Evolutionary conservation across 2,797 vertebrate genomes (phyloP).

Genomic region (Avahi laniger): DNA sequence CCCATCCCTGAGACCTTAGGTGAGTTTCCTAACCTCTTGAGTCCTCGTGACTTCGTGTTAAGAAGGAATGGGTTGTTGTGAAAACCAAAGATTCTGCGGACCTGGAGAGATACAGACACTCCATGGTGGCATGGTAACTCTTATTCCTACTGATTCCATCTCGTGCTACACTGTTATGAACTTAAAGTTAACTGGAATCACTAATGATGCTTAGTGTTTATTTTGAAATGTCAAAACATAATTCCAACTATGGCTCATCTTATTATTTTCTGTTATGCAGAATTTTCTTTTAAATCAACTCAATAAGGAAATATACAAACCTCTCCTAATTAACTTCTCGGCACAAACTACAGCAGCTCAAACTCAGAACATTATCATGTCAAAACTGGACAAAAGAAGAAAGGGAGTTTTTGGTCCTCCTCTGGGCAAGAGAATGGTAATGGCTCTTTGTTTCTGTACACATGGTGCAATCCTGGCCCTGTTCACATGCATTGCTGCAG

Average conservation of each 20-base stretch:
- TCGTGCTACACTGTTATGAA: background rate
- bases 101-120: background rate
- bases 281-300: slow-evolving; percentile 93
- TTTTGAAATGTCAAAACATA: slow-evolving; percentile 39
- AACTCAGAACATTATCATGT: slow-evolving; percentile 95
- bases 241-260: slow-evolving; percentile 7
- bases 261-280: slow-evolving; percentile 81
- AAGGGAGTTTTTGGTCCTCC: slow-evolving; percentile 93
- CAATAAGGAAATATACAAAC: slow-evolving; percentile 91
- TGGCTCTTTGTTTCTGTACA: background rate
- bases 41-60: background rate
- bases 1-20: background rate
- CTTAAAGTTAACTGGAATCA: background rate
- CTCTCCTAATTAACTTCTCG: slow-evolving; percentile 94
- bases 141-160: background rate
- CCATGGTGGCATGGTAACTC: background rate
- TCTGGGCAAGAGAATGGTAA: slow-evolving; percentile 92
- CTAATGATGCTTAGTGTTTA: background rate
- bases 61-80: background rate
- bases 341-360: slow-evolving; percentile 96
- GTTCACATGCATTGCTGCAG: background rate
- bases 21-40: background rate
- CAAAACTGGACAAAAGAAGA: slow-evolving; percentile 93
- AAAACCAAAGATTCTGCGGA: background rate
- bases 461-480: rapidly evolving